These are phyloP conservation scores for Corella eumyota DNA, from an alignment of 23 tunicate species.

Conservation along the genomic window DNA sequence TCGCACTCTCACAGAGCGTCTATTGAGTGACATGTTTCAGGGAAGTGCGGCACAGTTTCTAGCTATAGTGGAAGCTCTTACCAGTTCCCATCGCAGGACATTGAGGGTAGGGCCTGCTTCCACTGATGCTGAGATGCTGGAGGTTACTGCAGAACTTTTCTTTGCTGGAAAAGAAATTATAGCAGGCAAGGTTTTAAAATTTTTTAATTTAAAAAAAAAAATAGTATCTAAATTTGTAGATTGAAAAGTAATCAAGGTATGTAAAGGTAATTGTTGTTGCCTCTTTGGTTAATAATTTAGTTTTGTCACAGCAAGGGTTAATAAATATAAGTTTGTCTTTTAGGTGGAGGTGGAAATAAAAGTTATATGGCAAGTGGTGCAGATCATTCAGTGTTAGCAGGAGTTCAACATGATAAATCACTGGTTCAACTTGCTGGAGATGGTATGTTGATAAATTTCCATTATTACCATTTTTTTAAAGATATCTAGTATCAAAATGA, in stretches of 20 bases:
- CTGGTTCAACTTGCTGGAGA: slow-evolving; percentile 68
- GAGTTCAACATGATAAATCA: slow-evolving; percentile 53
- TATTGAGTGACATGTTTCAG: slow-evolving; percentile 78
- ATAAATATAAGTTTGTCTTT: neutral
- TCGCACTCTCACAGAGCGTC: slow-evolving; percentile 58
- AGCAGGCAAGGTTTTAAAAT: slow-evolving; percentile 34
- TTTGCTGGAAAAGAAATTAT: slow-evolving; percentile 91
- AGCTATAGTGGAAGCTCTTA: slow-evolving; percentile 76
- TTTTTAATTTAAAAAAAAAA: too few species aligned
- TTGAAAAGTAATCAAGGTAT: too few species aligned
- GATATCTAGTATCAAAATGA: neutral
- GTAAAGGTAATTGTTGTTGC: too few species aligned
- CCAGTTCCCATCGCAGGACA: slow-evolving; percentile 38
- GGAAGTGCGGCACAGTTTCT: slow-evolving; percentile 91
- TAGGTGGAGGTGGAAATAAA: slow-evolving; percentile 75
- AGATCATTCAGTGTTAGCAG: slow-evolving; percentile 78
- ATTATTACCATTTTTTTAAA: neutral
- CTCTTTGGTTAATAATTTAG: too few species aligned
- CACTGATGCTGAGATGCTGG: slow-evolving; percentile 59
- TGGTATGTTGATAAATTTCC: slow-evolving; percentile 10
- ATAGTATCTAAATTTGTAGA: too few species aligned
- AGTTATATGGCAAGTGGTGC: slow-evolving; percentile 53
- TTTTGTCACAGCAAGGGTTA: too few species aligned
- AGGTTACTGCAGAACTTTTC: slow-evolving; percentile 70
- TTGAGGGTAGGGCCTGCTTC: slow-evolving; percentile 39